Evolutionary conservation across 2,797 vertebrate genomes (phyloP).

Genomic region (Miichthys miiuy): DNA sequence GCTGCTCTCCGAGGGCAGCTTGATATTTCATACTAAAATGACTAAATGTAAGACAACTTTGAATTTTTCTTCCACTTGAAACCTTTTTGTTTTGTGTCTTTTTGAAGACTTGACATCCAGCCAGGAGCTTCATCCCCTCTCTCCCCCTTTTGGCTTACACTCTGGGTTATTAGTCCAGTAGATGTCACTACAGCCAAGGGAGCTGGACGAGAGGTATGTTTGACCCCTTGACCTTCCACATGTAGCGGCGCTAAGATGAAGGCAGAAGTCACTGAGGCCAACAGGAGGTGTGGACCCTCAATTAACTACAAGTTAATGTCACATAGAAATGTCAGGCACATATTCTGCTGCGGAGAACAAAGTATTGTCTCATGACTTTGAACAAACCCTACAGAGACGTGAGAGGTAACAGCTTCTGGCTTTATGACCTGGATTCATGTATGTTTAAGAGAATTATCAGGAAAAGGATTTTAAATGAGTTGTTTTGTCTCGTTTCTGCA

Average conservation of each 20-base stretch:
- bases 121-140: slow-evolving; percentile 12
- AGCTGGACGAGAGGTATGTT: slow-evolving; percentile 61
- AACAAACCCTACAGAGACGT: slow-evolving; percentile 34
- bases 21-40: slow-evolving; percentile 72
- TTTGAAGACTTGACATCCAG: slow-evolving; percentile 28
- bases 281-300: slow-evolving; percentile 57
- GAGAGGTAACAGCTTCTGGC: background rate
- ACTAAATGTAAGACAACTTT: slow-evolving; percentile 60
- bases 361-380: slow-evolving; percentile 58
- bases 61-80: slow-evolving; percentile 44
- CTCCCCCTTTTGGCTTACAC: slow-evolving; percentile 6
- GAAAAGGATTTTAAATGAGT: slow-evolving; percentile 2
- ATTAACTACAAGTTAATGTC: slow-evolving; percentile 66
- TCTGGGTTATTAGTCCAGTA: slow-evolving; percentile 80
- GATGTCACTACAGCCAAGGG: slow-evolving; percentile 86
- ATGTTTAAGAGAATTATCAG: slow-evolving; percentile 8
- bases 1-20: slow-evolving; percentile 63
- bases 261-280: slow-evolving; percentile 59
- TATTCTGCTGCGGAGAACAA: slow-evolving; percentile 56
- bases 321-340: slow-evolving; percentile 62
- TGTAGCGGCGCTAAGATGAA: slow-evolving; percentile 42
- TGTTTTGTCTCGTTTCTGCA: background rate
- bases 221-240: slow-evolving; percentile 75
- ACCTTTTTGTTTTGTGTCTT: slow-evolving; percentile 42
- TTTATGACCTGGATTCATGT: slow-evolving; percentile 17